These are phyloP conservation scores for Balanococcus diminutus DNA, from an alignment of 2,888 invertebrate genomes.

Conservation along the genomic window DNA sequence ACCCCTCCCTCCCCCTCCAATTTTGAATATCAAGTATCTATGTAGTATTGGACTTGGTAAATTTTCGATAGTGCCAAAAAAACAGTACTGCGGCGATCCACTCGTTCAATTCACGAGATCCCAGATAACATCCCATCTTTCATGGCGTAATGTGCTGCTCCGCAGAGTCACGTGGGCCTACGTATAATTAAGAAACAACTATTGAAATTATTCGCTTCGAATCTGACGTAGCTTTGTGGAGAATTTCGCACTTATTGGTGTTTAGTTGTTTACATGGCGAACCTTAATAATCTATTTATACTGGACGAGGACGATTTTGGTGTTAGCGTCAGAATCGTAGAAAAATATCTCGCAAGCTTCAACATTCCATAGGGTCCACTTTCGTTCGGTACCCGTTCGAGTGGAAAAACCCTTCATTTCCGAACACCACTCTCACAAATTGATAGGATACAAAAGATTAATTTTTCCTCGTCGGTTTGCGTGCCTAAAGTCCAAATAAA, in stretches of 20 bases:
- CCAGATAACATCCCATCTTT: too few species aligned
- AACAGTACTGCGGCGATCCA: too few species aligned
- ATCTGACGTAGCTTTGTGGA: neutral
- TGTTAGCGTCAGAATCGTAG: neutral
- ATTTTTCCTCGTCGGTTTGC: neutral
- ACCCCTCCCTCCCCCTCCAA: too few species aligned
- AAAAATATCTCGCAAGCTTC: neutral
- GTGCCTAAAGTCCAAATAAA: neutral
- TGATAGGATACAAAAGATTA: slow-evolving; percentile 8
- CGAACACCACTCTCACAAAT: neutral
- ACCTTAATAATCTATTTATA: neutral
- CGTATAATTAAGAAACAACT: neutral
- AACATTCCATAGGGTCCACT: neutral
- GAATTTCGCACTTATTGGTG: neutral
- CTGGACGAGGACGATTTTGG: neutral
- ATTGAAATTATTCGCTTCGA: neutral
- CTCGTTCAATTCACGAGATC: too few species aligned
- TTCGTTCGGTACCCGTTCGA: neutral
- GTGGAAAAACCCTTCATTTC: neutral
- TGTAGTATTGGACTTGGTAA: too few species aligned
- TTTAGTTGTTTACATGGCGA: neutral
- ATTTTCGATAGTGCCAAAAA: too few species aligned
- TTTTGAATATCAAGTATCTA: too few species aligned
- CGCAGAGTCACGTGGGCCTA: too few species aligned
- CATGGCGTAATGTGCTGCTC: too few species aligned